These are phyloP conservation scores for Ammodytes dubius DNA, from an alignment of 2,113 vertebrate genomes.

Conservation along the genomic window DNA sequence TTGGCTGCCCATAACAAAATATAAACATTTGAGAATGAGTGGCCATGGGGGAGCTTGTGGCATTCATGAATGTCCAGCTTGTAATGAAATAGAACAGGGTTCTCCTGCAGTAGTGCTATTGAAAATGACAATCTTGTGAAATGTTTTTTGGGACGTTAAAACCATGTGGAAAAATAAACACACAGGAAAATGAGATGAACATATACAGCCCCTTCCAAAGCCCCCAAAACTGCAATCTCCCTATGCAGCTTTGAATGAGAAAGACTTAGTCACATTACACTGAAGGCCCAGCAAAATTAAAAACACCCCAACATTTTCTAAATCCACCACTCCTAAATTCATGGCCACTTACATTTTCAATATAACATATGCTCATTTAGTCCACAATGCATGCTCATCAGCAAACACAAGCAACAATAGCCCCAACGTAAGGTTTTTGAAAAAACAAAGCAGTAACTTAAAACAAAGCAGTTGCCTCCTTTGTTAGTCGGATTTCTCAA, in stretches of 20 bases:
- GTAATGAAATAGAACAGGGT: conserved; percentile 7
- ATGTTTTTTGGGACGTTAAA: conserved; percentile 6
- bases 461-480: background rate
- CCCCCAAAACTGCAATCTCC: conserved; percentile 26
- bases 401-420: conserved; percentile 23
- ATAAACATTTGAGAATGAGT: conserved; percentile 35
- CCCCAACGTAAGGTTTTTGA: background rate
- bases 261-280: conserved; percentile 14
- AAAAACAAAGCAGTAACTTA: background rate
- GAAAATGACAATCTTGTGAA: background rate
- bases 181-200: conserved; percentile 1
- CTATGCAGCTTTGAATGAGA: conserved; percentile 18
- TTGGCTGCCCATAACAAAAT: conserved; percentile 26
- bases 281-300: conserved; percentile 24
- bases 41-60: background rate
- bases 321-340: conserved; percentile 27
- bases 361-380: conserved; percentile 5
- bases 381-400: conserved; percentile 44
- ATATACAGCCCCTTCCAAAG: conserved; percentile 3
- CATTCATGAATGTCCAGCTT: conserved; percentile 14
- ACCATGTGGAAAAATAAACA: background rate
- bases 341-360: conserved; percentile 3
- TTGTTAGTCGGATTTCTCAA: background rate
- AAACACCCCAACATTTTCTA: conserved; percentile 21
- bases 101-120: background rate